A percentile compares a stretch with the other conserved stretches of the same genome.
phyloP scores from a whole-genome alignment of 1,140 invertebrate genomes.

The Dendroctonus ponderosae region DNA sequence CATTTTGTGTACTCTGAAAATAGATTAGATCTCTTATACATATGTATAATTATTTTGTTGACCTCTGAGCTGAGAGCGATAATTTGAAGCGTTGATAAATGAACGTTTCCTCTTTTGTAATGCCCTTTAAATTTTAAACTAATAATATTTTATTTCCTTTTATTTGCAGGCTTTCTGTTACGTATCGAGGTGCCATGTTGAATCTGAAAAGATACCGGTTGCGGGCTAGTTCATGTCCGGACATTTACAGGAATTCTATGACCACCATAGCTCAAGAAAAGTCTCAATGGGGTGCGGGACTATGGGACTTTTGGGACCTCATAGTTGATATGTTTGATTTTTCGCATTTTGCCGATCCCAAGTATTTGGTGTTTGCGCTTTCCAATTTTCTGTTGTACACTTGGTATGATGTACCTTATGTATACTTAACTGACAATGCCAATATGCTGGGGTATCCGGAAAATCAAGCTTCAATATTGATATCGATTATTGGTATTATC shows the following conservation, averaged over 20 bases:
- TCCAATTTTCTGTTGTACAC: constrained; percentile 85
- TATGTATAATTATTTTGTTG: too few species aligned
- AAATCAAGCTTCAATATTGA: constrained; percentile 73
- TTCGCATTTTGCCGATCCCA: constrained; percentile 71
- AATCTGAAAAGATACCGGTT: constrained; percentile 79
- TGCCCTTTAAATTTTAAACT: too few species aligned
- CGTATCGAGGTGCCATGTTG: constrained; percentile 82
- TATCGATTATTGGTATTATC: constrained; percentile 80
- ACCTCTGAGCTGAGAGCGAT: too few species aligned
- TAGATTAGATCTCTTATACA: too few species aligned
- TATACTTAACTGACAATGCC: constrained; percentile 78
- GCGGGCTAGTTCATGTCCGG: constrained; percentile 80
- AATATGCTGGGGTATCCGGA: constrained; percentile 70
- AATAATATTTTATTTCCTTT: too few species aligned
- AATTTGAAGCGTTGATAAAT: too few species aligned
- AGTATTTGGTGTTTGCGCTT: constrained; percentile 76
- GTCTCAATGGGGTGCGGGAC: constrained; percentile 67
- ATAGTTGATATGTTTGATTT: constrained; percentile 74
- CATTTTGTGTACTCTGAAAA: too few species aligned
- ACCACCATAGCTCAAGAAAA: constrained; percentile 80
- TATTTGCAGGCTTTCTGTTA: constrained; percentile 64
- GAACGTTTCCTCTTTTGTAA: too few species aligned
- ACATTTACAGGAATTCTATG: constrained; percentile 85
- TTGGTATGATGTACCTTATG: constrained; percentile 87
- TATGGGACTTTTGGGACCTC: constrained; percentile 74